phyloP scores from a whole-genome alignment of 2,113 vertebrate species.

The Barbus barbus region DNA sequence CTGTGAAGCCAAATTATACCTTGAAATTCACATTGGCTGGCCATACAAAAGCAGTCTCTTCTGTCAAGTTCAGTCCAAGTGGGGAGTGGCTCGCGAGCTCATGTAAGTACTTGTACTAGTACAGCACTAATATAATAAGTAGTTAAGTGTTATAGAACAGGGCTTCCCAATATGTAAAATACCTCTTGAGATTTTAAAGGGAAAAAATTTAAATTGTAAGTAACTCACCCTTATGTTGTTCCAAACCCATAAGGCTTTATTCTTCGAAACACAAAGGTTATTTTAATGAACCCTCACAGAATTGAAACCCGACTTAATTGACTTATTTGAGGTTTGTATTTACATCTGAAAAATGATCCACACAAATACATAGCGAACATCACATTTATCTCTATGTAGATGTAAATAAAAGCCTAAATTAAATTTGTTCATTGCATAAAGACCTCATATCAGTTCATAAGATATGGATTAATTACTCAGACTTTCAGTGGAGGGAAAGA shows the following conservation, averaged over 20 bases:
- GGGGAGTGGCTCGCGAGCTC: constrained; percentile 98
- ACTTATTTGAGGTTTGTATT: too few relatives aligned
- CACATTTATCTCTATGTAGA: too few relatives aligned
- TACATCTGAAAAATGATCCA: too few relatives aligned
- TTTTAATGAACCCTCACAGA: background rate
- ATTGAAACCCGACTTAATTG: too few relatives aligned
- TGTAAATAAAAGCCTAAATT: too few relatives aligned
- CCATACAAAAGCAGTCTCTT: constrained; percentile 97
- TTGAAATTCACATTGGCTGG: constrained; percentile 97
- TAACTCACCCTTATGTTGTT: background rate
- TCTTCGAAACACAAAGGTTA: background rate
- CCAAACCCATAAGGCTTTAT: background rate
- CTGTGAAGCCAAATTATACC: constrained; percentile 95
- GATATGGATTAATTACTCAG: background rate
- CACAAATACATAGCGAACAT: too few relatives aligned
- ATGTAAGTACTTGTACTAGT: constrained; percentile 79
- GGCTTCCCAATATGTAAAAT: background rate
- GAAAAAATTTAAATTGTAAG: background rate
- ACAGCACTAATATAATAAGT: background rate
- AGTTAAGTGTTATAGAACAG: background rate
- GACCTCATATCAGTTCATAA: background rate
- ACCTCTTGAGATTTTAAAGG: background rate
- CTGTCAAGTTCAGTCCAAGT: constrained; percentile 97
- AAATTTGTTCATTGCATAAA: too few relatives aligned
- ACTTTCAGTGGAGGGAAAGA: background rate